These are phyloP conservation scores for Euproctis similis DNA, from an alignment of 2,888 invertebrate genomes.

Conservation along the genomic window DNA sequence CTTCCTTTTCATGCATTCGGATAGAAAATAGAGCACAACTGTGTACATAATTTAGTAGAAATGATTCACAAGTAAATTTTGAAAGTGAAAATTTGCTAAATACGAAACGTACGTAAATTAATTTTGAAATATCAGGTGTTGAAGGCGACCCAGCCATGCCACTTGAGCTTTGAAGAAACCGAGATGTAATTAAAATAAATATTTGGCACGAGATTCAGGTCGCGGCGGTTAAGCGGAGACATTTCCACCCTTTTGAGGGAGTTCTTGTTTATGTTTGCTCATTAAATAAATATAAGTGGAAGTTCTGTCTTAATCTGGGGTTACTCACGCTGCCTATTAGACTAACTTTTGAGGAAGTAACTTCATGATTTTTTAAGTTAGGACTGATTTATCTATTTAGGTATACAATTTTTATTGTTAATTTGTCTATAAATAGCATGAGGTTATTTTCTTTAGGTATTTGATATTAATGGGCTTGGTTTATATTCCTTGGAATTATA, in stretches of 20 bases:
- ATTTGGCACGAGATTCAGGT: constrained; percentile 71
- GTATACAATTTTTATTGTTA: constrained; percentile 20
- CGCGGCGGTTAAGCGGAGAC: constrained; percentile 66
- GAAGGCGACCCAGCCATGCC: constrained; percentile 51
- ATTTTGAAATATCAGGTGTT: constrained; percentile 42
- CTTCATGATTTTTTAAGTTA: constrained; percentile 23
- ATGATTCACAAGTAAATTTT: too few relatives aligned
- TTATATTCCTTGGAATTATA: too few relatives aligned
- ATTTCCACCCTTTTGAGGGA: constrained; percentile 71
- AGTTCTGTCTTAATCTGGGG: constrained; percentile 54
- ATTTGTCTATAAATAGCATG: too few relatives aligned
- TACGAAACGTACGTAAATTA: constrained; percentile 11
- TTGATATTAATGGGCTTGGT: too few relatives aligned
- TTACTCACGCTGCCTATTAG: constrained; percentile 40
- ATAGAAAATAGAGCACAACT: too few relatives aligned
- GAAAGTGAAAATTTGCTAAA: not conserved
- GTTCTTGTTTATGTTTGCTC: constrained; percentile 72
- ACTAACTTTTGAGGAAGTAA: constrained; percentile 30
- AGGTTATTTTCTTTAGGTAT: too few relatives aligned
- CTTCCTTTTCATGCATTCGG: too few relatives aligned
- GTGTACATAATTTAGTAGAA: too few relatives aligned
- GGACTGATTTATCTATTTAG: constrained; percentile 21
- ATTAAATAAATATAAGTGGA: constrained; percentile 68
- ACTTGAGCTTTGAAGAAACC: constrained; percentile 54
- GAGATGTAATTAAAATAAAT: constrained; percentile 73